A percentile compares a stretch with the other conserved stretches of the same genome.
phyloP scores from a whole-genome alignment of 2,113 vertebrate genomes.

The Amphiprion ocellaris region DNA sequence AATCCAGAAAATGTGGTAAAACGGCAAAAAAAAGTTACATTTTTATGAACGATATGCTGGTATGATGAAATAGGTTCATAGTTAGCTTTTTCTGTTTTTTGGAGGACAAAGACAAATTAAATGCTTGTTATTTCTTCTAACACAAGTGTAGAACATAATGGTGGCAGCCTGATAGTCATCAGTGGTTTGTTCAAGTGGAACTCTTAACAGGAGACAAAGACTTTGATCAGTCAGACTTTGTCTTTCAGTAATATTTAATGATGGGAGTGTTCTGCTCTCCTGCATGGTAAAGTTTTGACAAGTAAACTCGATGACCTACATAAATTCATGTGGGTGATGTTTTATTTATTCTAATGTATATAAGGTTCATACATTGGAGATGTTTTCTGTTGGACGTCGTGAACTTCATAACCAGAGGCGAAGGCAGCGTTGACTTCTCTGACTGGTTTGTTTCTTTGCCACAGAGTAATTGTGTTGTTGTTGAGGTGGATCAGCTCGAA shows the following conservation, averaged over 20 bases:
- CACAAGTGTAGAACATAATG: background rate
- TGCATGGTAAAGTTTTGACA: background rate
- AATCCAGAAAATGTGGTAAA: no score
- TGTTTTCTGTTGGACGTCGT: background rate
- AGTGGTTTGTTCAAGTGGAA: background rate
- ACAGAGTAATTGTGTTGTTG: conserved; percentile 50
- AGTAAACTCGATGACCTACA: background rate
- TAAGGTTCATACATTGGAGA: background rate
- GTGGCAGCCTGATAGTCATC: background rate
- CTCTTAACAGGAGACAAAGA: no score
- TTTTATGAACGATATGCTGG: no score
- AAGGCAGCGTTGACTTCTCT: background rate
- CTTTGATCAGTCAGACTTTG: no score
- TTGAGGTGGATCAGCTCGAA: conserved; percentile 27
- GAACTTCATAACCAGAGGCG: no score
- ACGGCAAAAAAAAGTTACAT: no score
- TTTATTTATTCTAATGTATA: conserved; percentile 12
- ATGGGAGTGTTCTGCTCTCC: background rate
- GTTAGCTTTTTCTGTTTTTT: no score
- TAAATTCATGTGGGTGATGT: conserved; percentile 6
- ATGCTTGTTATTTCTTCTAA: background rate
- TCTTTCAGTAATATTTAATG: no score
- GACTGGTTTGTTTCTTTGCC: conserved; percentile 19
- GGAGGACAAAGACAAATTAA: no score
- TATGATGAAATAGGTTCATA: no score